Conservation (phyloP, 2,797 vertebrate species). For the Astyanax mexicanus region DNA sequence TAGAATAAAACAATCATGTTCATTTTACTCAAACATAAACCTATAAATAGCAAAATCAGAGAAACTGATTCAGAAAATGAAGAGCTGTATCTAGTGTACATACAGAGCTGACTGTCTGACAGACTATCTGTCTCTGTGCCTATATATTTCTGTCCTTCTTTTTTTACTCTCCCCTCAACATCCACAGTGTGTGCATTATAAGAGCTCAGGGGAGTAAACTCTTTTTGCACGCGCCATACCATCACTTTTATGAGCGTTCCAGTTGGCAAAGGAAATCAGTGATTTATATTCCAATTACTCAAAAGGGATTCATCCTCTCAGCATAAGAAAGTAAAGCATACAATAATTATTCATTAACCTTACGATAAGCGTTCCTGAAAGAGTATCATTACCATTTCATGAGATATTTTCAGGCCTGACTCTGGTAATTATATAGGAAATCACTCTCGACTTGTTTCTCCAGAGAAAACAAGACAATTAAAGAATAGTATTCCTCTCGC, state of each 20-base stretch:
- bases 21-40: too few species aligned
- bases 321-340: slow-evolving; percentile 26
- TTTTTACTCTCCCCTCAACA: too few species aligned
- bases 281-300: slow-evolving; percentile 47
- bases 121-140: too few species aligned
- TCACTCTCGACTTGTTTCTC: slow-evolving; percentile 62
- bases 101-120: too few species aligned
- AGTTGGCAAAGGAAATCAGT: not conserved
- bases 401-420: slow-evolving; percentile 66
- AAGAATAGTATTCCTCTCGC: slow-evolving; percentile 68
- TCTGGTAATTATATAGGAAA: slow-evolving; percentile 60
- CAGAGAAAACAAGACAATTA: slow-evolving; percentile 72
- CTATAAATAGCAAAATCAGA: too few species aligned
- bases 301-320: slow-evolving; percentile 47
- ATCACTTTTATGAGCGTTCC: not conserved
- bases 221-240: too few species aligned
- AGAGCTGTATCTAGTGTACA: too few species aligned
- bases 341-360: slow-evolving; percentile 82
- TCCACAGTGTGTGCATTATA: too few species aligned
- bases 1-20: too few species aligned
- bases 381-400: slow-evolving; percentile 67
- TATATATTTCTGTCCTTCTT: too few species aligned
- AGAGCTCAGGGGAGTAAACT: too few species aligned
- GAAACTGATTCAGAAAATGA: too few species aligned
- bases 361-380: slow-evolving; percentile 70